Evolutionary conservation across 1,140 invertebrate species (phyloP), one percentile per base, ranked within the genome.

Genomic region (Lordiphosa mommai): DNA sequence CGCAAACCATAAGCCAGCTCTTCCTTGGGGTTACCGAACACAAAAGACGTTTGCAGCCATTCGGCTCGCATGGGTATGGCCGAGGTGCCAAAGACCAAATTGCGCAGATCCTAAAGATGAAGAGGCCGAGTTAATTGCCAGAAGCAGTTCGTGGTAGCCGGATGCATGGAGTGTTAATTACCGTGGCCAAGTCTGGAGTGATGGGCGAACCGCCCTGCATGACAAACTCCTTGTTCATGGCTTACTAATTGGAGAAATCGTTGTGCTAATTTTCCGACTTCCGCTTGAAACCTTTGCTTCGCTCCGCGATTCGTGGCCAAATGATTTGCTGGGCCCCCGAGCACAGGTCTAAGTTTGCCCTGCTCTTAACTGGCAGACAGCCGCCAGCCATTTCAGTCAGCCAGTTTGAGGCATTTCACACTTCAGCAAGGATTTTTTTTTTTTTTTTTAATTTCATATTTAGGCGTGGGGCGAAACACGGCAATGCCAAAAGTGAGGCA

Each of bases 161-260:
- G 14, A 44, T 17, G 23, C 10, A n/a, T 4, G n/a, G 12, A 9
- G 43, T 4, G n/a, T 29, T 33, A 48, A 33, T 71, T 90, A 94
- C 93, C 69, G 91, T 91, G 50, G 93, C 93, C 46, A 91, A 88
- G 61, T 93, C 92, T 47, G 92, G 90, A 6, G 92, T 92, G 34
- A 94, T 94, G 1, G 93, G 92, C 34, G 86, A 90, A 9, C 93
- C 93, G 17, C 93, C 93, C 58, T 85, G 72, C 30, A 50, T 56
- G 53, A 69, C 64, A 44, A 88, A 85, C 40, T 80, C 70, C 49
- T 71, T 71, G 51, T 79, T 80, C 86, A 88, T 88, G 58, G 48
- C 44, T 55, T 12, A 23, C 53, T 71, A 61, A 80, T 52, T 56
- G 53, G 55, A 14, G 20, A 6, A 23, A 23, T 23, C 20, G 20